Conservation (phyloP, 1,140 invertebrate genomes). For the Conus betulinus region DNA sequence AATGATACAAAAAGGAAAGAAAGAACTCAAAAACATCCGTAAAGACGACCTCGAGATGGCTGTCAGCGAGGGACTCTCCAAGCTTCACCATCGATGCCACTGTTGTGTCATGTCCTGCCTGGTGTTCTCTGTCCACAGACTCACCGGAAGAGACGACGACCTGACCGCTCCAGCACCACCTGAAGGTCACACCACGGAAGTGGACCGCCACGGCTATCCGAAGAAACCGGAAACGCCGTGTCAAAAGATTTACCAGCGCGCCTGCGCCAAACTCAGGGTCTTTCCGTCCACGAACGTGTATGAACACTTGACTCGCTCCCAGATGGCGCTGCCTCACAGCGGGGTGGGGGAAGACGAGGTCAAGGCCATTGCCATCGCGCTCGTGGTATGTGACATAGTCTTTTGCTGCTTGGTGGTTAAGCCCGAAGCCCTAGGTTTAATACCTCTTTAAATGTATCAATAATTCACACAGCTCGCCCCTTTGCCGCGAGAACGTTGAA, state of each 20-base stretch:
- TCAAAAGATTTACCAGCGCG: slow-evolving; percentile 42
- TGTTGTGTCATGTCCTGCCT: neutral
- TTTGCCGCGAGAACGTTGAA: too few species aligned
- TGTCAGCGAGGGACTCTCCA: too few species aligned
- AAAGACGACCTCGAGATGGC: too few species aligned
- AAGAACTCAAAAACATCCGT: too few species aligned
- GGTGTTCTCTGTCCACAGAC: neutral
- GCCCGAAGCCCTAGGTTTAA: too few species aligned
- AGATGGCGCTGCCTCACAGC: slow-evolving; percentile 39
- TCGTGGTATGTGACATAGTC: slow-evolving; percentile 30
- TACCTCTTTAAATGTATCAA: too few species aligned
- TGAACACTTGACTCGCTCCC: slow-evolving; percentile 24
- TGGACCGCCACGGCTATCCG: neutral
- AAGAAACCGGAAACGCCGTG: slow-evolving; percentile 34
- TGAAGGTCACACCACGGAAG: neutral
- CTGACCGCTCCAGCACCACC: neutral
- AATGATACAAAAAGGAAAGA: too few species aligned
- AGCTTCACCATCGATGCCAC: too few species aligned
- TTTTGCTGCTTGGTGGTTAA: too few species aligned
- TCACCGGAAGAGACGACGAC: slow-evolving; percentile 7
- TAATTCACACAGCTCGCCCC: too few species aligned
- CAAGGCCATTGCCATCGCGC: slow-evolving; percentile 41
- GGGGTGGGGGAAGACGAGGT: slow-evolving; percentile 31
- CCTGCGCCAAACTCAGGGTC: slow-evolving; percentile 38
- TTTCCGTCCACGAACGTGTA: slow-evolving; percentile 45